Evolutionary conservation across 2,113 vertebrate genomes (phyloP).

Genomic region (Sporophila hypoxantha): DNA sequence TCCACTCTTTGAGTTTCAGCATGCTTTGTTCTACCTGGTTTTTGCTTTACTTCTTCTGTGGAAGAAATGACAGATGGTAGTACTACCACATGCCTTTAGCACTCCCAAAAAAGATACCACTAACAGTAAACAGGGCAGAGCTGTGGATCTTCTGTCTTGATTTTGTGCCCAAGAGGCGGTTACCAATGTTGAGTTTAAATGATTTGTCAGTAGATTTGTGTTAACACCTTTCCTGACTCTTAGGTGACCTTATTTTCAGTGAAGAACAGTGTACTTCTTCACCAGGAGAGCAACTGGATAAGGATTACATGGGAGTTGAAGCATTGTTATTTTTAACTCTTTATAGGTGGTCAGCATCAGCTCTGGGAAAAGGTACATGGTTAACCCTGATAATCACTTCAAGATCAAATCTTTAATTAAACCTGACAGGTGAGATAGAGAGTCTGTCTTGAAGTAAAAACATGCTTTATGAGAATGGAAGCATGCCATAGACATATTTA

Average conservation of each 20-base stretch:
- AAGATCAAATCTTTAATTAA: not conserved
- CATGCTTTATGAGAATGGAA: not conserved
- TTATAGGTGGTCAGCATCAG: not conserved
- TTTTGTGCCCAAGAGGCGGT: not conserved
- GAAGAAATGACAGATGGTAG: not conserved
- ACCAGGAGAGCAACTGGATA: not conserved
- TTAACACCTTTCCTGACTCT: not conserved
- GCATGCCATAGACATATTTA: not conserved
- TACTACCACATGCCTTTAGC: not conserved
- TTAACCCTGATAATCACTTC: not conserved
- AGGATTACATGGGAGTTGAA: not conserved
- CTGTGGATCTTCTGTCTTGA: not conserved
- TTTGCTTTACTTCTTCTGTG: not conserved
- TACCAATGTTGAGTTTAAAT: not conserved
- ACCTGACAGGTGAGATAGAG: not conserved
- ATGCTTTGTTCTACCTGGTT: not conserved
- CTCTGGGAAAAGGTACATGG: not conserved
- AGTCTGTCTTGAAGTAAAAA: not conserved
- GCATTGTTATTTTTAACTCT: not conserved
- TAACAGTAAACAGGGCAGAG: not conserved
- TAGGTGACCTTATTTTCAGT: not conserved
- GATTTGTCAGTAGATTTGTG: not conserved
- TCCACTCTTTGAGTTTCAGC: not conserved
- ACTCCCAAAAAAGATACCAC: not conserved
- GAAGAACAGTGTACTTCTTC: not conserved